Percentiles rank a stretch among this genome's conserved stretches.
Conservation (phyloP, 1,140 invertebrate genomes). For the Cryptotermes secundus region DNA sequence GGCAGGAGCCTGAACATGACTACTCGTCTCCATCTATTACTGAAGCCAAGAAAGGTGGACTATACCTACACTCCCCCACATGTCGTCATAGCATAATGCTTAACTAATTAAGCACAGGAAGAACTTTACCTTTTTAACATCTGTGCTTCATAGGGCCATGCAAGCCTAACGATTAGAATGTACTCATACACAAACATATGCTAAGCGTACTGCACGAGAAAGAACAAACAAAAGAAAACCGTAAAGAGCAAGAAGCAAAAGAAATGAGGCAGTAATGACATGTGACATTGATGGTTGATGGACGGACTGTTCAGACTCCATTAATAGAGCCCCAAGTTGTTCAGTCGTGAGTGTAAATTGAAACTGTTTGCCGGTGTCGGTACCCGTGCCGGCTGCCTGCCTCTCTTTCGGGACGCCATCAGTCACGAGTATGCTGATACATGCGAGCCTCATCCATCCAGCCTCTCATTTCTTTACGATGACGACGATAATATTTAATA, state of each 20-base stretch:
- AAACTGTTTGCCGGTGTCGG: not conserved
- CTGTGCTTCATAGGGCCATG: too few relatives aligned
- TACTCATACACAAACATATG: too few relatives aligned
- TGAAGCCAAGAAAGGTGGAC: too few relatives aligned
- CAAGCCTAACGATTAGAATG: too few relatives aligned
- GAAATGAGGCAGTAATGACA: not conserved
- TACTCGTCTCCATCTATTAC: too few relatives aligned
- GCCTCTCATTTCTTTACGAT: not conserved
- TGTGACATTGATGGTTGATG: not conserved
- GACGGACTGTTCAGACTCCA: not conserved
- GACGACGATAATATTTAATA: too few relatives aligned
- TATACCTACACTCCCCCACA: too few relatives aligned
- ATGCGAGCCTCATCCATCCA: not conserved
- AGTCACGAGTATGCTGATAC: not conserved
- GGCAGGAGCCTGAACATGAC: too few relatives aligned
- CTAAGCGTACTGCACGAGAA: not conserved
- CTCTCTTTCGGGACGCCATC: not conserved
- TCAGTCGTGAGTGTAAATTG: not conserved
- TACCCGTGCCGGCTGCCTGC: not conserved
- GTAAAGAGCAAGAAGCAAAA: not conserved
- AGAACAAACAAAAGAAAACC: not conserved
- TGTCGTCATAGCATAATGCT: too few relatives aligned
- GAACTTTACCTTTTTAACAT: too few relatives aligned
- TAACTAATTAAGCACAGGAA: too few relatives aligned
- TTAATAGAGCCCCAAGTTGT: not conserved